Evolutionary conservation across 2,797 vertebrate genomes (phyloP).

Genomic region (Ataeniobius toweri): DNA sequence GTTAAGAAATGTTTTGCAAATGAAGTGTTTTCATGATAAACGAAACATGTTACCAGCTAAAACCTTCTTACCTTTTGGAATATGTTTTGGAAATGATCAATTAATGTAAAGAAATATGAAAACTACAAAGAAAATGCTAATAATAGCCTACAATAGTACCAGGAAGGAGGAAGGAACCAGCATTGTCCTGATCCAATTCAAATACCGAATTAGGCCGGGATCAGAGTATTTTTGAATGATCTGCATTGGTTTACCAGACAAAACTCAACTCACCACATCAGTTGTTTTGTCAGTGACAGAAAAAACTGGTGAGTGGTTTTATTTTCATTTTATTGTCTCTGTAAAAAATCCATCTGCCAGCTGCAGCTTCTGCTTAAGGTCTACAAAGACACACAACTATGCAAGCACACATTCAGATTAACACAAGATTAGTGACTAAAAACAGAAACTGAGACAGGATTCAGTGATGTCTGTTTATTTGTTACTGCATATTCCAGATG

Average conservation of each 20-base stretch:
- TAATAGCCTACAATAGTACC: neutral
- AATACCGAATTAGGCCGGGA: neutral
- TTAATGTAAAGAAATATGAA: no score
- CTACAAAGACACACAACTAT: no score
- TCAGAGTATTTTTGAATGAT: neutral
- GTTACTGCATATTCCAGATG: no score
- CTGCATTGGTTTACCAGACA: no score
- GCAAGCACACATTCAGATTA: no score
- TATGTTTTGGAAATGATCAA: neutral
- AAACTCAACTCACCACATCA: neutral
- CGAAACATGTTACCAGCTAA: neutral
- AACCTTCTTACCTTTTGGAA: neutral
- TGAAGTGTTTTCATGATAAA: neutral
- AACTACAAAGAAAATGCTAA: neutral
- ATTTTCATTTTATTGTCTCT: no score
- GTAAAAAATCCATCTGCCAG: no score
- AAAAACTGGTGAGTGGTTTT: no score
- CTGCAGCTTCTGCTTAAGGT: no score
- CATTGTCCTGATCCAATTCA: neutral
- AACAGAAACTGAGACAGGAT: no score
- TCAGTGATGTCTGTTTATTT: no score
- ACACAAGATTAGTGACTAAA: no score
- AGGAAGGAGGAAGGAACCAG: neutral
- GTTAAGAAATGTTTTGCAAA: constrained; percentile 3
- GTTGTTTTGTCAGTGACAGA: neutral